phyloP scores from a whole-genome alignment of 2,113 vertebrate genomes.

The Gopherus flavomarginatus region DNA sequence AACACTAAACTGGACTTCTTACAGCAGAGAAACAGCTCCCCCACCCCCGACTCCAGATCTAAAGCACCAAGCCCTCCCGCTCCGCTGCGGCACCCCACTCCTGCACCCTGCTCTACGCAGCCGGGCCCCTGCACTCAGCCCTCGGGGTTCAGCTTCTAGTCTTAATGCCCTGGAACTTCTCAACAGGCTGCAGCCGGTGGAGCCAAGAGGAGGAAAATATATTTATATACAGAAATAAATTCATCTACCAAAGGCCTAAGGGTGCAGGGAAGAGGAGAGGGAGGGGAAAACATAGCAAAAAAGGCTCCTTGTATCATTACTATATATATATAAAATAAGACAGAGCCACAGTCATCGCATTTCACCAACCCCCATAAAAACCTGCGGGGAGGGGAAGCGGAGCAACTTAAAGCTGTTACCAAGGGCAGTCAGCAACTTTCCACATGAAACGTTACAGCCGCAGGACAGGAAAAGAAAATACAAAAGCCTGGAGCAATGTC shows the following conservation, averaged over 20 bases:
- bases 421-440: slow-evolving; percentile 62
- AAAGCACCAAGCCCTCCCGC: not conserved
- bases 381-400: slow-evolving; percentile 43
- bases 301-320: slow-evolving; percentile 13
- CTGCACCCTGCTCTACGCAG: too few species aligned
- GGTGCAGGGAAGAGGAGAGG: not conserved
- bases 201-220: not conserved
- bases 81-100: not conserved
- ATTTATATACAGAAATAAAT: too few species aligned
- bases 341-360: slow-evolving; percentile 48
- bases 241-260: not conserved
- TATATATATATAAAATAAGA: too few species aligned
- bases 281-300: not conserved
- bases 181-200: slow-evolving; percentile 2
- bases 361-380: slow-evolving; percentile 67
- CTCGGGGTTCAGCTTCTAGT: not conserved
- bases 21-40: not conserved
- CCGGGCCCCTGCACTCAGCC: not conserved
- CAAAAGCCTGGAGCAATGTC: slow-evolving; percentile 21
- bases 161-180: not conserved
- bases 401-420: slow-evolving; percentile 50
- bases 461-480: slow-evolving; percentile 33
- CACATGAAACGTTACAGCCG: slow-evolving; percentile 56
- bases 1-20: too few species aligned
- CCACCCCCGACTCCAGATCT: too few species aligned